Evolutionary conservation across 2,888 invertebrate genomes (phyloP).

Genomic region (Noctua janthina): DNA sequence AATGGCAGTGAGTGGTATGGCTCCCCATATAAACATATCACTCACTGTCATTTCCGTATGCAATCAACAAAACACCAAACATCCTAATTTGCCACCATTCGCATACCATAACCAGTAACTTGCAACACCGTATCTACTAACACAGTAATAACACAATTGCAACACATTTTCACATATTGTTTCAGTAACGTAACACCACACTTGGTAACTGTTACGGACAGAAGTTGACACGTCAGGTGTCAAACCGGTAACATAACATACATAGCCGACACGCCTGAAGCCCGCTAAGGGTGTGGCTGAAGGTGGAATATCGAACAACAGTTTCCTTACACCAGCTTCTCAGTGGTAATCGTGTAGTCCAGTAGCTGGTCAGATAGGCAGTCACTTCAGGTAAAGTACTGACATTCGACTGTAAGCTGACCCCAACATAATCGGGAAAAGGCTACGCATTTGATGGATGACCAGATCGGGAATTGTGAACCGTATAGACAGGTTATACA

Average conservation of each 20-base stretch:
- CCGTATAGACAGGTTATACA: neutral
- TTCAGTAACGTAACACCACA: conserved; percentile 54
- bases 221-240: conserved; percentile 54
- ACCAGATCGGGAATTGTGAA: neutral
- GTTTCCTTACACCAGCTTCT: neutral
- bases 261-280: conserved; percentile 26
- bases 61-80: conserved; percentile 5
- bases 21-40: no score
- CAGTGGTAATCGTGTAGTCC: neutral
- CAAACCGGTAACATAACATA: conserved; percentile 27
- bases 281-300: neutral
- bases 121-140: conserved; percentile 40
- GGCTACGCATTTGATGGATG: neutral
- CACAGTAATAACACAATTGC: conserved; percentile 36
- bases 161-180: conserved; percentile 52
- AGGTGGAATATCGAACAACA: neutral
- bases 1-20: no score
- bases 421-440: neutral
- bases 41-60: neutral
- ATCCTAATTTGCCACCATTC: conserved; percentile 4
- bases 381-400: neutral
- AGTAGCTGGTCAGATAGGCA: neutral
- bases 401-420: neutral
- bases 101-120: conserved; percentile 27
- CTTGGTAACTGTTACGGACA: conserved; percentile 50